phyloP scores from a whole-genome alignment of 1,140 invertebrate genomes.

The Ostrea edulis region DNA sequence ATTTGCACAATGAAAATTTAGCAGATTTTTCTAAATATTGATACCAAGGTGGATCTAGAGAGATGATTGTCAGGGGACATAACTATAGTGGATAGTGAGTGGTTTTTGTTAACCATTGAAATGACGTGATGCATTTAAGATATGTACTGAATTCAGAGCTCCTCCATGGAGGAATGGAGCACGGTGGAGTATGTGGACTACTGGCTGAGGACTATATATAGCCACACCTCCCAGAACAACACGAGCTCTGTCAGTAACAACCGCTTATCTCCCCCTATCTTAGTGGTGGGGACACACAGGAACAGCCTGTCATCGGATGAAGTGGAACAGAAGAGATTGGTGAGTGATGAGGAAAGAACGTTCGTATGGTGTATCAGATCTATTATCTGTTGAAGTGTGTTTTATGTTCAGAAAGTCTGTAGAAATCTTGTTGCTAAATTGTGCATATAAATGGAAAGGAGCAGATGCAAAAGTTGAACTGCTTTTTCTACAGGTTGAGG shows the following conservation, averaged over 20 bases:
- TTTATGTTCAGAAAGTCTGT: too few species aligned
- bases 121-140: too few species aligned
- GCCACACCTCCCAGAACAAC: conserved; percentile 74
- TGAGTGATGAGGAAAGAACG: conserved; percentile 41
- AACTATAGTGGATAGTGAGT: too few species aligned
- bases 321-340: conserved; percentile 63
- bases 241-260: conserved; percentile 66
- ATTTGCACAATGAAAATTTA: too few species aligned
- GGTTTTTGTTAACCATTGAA: too few species aligned
- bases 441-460: not conserved
- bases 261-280: conserved; percentile 77
- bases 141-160: conserved; percentile 17
- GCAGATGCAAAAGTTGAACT: not conserved
- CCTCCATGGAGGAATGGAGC: conserved; percentile 56
- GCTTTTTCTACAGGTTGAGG: conserved; percentile 68
- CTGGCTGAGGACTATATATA: conserved; percentile 77
- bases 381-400: not conserved
- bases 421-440: too few species aligned
- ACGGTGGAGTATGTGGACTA: conserved; percentile 77
- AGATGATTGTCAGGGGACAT: too few species aligned
- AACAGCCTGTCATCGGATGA: conserved; percentile 71
- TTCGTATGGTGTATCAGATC: not conserved
- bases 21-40: too few species aligned
- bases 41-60: too few species aligned
- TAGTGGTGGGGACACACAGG: conserved; percentile 79